Percentiles rank a stretch among this genome's conserved stretches.
phyloP scores from a whole-genome alignment of 2,888 invertebrate species.

The Ichneumoninae sp. region DNA sequence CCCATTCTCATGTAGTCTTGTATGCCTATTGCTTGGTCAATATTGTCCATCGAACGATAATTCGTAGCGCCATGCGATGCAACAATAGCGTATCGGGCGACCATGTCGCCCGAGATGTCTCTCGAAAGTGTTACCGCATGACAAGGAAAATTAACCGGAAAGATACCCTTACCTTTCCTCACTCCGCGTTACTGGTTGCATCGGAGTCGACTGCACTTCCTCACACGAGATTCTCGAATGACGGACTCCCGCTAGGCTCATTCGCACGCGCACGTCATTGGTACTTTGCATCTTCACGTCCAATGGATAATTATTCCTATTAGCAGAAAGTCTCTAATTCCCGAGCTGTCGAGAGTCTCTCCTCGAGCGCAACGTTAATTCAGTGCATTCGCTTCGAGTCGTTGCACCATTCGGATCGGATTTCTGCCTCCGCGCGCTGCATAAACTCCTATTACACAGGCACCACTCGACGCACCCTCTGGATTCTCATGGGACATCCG shows the following conservation, averaged over 20 bases:
- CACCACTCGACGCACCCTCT: slow-evolving; percentile 81
- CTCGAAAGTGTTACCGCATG: slow-evolving; percentile 17
- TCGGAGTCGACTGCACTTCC: slow-evolving; percentile 15
- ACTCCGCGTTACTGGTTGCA: background rate
- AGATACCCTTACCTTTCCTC: background rate
- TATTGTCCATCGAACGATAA: slow-evolving; percentile 49
- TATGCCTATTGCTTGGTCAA: background rate
- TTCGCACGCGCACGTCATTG: background rate
- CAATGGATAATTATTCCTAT: slow-evolving; percentile 20
- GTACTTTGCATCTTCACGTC: slow-evolving; percentile 3
- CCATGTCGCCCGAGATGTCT: slow-evolving; percentile 45
- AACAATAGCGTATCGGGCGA: slow-evolving; percentile 69
- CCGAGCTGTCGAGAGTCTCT: background rate
- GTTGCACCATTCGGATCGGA: slow-evolving; percentile 22
- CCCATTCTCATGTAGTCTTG: background rate
- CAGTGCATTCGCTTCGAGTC: slow-evolving; percentile 1
- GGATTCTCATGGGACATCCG: slow-evolving; percentile 77
- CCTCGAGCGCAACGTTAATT: background rate
- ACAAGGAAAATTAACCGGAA: slow-evolving; percentile 16
- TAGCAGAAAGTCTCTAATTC: background rate
- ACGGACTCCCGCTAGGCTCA: background rate
- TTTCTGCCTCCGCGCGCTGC: slow-evolving; percentile 64
- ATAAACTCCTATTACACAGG: slow-evolving; percentile 75
- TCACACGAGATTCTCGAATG: background rate
- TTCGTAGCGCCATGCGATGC: slow-evolving; percentile 69